phyloP scores from a whole-genome alignment of 2,888 invertebrate genomes.

The Drosophila infuscata region DNA sequence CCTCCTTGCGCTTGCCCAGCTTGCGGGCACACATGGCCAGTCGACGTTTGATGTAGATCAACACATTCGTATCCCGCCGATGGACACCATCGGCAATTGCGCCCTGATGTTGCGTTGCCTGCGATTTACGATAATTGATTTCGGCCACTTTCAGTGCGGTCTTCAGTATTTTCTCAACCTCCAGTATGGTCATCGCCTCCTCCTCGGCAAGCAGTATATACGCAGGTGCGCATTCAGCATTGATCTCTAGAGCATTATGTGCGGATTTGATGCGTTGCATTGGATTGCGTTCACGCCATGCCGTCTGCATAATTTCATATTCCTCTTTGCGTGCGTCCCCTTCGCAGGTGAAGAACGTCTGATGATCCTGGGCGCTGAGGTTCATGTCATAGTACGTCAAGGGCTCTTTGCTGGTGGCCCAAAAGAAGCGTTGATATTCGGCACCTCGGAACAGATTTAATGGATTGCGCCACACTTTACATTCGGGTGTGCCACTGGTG shows the following conservation, averaged over 20 bases:
- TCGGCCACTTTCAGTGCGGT: slow-evolving; percentile 94
- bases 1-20: slow-evolving; percentile 96
- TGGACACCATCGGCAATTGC: slow-evolving; percentile 91
- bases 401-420: slow-evolving; percentile 96
- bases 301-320: slow-evolving; percentile 97
- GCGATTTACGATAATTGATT: slow-evolving; percentile 91
- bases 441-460: slow-evolving; percentile 97
- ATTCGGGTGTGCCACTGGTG: slow-evolving; percentile 87
- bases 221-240: slow-evolving; percentile 97
- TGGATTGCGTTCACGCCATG: slow-evolving; percentile 97
- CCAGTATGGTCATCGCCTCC: slow-evolving; percentile 96
- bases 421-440: slow-evolving; percentile 97
- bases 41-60: slow-evolving; percentile 96
- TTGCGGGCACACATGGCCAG: slow-evolving; percentile 99
- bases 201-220: slow-evolving; percentile 98
- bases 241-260: slow-evolving; percentile 93
- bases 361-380: slow-evolving; percentile 99
- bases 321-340: slow-evolving; percentile 93
- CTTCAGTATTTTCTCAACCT: slow-evolving; percentile 93
- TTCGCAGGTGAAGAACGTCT: slow-evolving; percentile 97
- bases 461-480: slow-evolving; percentile 98
- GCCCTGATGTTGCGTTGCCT: slow-evolving; percentile 92
- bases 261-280: slow-evolving; percentile 96
- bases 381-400: slow-evolving; percentile 99
- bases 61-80: slow-evolving; percentile 95